Conservation (phyloP, 2,797 vertebrate genomes). For the Rhinogobio ventralis region DNA sequence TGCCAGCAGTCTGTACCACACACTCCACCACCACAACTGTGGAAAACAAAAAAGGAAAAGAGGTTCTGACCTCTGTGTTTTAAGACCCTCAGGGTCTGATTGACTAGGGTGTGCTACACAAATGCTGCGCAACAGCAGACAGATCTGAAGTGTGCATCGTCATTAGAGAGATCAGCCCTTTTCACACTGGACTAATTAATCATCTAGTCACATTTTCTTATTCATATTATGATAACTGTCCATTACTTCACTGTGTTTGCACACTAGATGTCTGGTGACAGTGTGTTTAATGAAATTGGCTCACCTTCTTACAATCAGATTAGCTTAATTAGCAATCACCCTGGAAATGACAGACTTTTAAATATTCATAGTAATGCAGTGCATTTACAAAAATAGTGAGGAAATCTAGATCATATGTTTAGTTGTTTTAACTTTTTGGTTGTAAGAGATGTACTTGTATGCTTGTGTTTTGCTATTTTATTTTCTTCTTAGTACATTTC, state of each 20-base stretch:
- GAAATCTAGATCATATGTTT: neutral
- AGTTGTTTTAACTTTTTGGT: neutral
- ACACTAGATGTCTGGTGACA: neutral
- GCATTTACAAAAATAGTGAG: neutral
- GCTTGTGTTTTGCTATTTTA: too few relatives aligned
- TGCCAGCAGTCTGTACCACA: conserved; percentile 1
- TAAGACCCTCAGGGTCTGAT: neutral
- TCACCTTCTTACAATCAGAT: neutral
- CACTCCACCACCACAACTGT: conserved; percentile 2
- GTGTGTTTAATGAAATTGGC: neutral
- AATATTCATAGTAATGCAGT: neutral
- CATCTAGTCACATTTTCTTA: conserved; percentile 8
- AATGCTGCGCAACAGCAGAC: neutral
- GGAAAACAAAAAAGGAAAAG: neutral
- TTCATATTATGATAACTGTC: neutral
- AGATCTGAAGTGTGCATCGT: neutral
- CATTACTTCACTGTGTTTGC: neutral
- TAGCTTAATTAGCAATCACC: neutral
- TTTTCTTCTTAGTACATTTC: neutral
- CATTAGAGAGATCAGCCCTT: neutral
- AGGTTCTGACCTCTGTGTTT: conserved; percentile 11
- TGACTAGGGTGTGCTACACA: neutral
- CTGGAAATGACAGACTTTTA: neutral
- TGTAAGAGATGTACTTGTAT: neutral
- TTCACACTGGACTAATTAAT: neutral